Percentiles rank a stretch among this genome's conserved stretches.
These are phyloP conservation scores for Plodia interpunctella DNA, from an alignment of 1,140 invertebrate genomes.

Conservation along the genomic window DNA sequence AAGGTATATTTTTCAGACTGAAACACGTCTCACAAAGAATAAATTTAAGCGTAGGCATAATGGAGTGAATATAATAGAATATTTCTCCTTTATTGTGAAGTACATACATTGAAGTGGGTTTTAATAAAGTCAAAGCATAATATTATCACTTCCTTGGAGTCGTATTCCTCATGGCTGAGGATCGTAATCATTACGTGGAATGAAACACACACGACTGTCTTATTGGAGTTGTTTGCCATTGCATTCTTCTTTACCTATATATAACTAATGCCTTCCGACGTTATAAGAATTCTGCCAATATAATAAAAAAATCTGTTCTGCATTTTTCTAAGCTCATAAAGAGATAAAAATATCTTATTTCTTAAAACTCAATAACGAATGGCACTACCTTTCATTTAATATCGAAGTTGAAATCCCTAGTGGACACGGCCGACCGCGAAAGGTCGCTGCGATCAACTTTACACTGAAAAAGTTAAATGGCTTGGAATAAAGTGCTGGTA, in stretches of 20 bases:
- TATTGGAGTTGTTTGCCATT: no score
- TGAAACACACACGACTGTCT: no score
- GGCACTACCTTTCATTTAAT: slow-evolving; percentile 27
- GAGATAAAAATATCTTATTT: neutral
- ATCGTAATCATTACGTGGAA: no score
- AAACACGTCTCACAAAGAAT: slow-evolving; percentile 15
- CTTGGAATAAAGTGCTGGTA: slow-evolving; percentile 50
- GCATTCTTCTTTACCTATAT: no score
- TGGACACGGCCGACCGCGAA: slow-evolving; percentile 34
- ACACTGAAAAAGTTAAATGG: slow-evolving; percentile 57
- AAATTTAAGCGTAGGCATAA: slow-evolving; percentile 29
- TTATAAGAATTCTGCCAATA: no score
- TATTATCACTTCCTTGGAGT: neutral
- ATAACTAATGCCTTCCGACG: no score
- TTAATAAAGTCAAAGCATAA: slow-evolving; percentile 29
- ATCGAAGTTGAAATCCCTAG: slow-evolving; percentile 35
- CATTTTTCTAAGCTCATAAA: neutral
- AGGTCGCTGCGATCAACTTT: slow-evolving; percentile 37
- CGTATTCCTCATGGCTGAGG: no score
- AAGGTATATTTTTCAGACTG: no score
- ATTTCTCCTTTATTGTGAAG: slow-evolving; percentile 35
- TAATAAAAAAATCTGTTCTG: no score
- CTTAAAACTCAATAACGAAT: slow-evolving; percentile 2
- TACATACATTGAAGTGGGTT: slow-evolving; percentile 30
- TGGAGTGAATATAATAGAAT: slow-evolving; percentile 33